Conservation (phyloP, 1,140 invertebrate genomes). For the Drosophila subobscura region DNA sequence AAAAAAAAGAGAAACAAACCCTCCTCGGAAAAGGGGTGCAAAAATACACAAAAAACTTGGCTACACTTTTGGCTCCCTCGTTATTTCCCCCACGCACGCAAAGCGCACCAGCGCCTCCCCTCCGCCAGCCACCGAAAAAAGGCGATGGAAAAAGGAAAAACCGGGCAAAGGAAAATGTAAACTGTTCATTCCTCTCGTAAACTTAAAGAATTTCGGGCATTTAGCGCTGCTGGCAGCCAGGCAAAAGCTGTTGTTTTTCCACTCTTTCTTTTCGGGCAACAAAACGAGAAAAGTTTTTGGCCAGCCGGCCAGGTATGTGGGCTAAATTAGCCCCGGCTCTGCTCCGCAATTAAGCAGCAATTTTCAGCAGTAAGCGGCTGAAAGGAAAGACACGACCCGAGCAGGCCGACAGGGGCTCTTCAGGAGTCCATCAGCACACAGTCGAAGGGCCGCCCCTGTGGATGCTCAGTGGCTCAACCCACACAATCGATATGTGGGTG, state of each 20-base stretch:
- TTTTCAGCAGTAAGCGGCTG: slow-evolving; percentile 60
- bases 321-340: slow-evolving; percentile 64
- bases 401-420: slow-evolving; percentile 24
- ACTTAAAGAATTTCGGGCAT: slow-evolving; percentile 80
- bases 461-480: slow-evolving; percentile 17
- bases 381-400: slow-evolving; percentile 20
- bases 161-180: slow-evolving; percentile 54
- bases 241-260: slow-evolving; percentile 47
- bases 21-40: slow-evolving; percentile 59
- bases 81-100: slow-evolving; percentile 75
- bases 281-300: slow-evolving; percentile 51
- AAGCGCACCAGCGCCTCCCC: slow-evolving; percentile 3
- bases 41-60: slow-evolving; percentile 61
- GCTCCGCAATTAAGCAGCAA: slow-evolving; percentile 72
- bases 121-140: slow-evolving; percentile 27
- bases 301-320: slow-evolving; percentile 33
- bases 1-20: slow-evolving; percentile 4
- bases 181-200: slow-evolving; percentile 73
- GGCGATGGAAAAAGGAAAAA: slow-evolving; percentile 14
- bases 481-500: slow-evolving; percentile 29
- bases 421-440: slow-evolving; percentile 66
- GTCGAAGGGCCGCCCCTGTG: slow-evolving; percentile 29
- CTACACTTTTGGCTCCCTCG: slow-evolving; percentile 45
- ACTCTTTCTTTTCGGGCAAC: neutral
- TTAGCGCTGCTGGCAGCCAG: slow-evolving; percentile 66